Conservation (phyloP, 53 echinoderm and acorn worm species). For the Glandiceps talaboti region DNA sequence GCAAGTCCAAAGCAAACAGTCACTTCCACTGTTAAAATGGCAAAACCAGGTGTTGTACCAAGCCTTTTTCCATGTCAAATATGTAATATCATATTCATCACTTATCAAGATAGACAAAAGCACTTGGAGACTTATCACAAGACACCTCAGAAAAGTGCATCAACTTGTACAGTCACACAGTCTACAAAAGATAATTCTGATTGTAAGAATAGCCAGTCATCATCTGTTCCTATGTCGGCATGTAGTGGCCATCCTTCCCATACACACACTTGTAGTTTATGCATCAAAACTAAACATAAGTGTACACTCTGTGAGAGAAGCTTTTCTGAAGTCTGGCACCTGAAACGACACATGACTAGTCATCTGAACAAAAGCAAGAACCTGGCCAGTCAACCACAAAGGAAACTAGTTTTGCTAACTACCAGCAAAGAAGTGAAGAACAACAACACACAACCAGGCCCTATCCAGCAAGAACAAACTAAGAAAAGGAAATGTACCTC, state of each 20-base stretch:
- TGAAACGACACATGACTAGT: neutral
- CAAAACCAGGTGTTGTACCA: neutral
- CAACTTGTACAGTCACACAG: neutral
- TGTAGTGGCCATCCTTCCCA: too few relatives aligned
- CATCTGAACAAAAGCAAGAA: neutral
- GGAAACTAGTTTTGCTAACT: neutral
- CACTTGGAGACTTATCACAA: neutral
- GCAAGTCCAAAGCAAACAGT: neutral
- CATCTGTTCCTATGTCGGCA: neutral
- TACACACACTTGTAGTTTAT: neutral
- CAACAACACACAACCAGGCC: too few relatives aligned
- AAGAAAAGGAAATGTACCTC: neutral
- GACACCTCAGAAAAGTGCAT: neutral
- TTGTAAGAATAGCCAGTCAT: neutral
- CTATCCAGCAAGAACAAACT: neutral
- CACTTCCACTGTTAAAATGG: too few relatives aligned
- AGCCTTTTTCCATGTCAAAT: neutral
- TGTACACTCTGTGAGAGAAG: neutral
- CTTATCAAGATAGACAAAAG: neutral
- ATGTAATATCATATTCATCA: neutral
- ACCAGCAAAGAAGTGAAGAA: too few relatives aligned
- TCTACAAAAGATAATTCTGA: neutral
- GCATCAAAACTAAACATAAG: neutral
- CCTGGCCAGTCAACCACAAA: neutral
- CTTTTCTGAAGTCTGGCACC: neutral